Evolutionary conservation across 2,888 invertebrate genomes (phyloP).

Genomic region (Lasioglossum zephyrum): DNA sequence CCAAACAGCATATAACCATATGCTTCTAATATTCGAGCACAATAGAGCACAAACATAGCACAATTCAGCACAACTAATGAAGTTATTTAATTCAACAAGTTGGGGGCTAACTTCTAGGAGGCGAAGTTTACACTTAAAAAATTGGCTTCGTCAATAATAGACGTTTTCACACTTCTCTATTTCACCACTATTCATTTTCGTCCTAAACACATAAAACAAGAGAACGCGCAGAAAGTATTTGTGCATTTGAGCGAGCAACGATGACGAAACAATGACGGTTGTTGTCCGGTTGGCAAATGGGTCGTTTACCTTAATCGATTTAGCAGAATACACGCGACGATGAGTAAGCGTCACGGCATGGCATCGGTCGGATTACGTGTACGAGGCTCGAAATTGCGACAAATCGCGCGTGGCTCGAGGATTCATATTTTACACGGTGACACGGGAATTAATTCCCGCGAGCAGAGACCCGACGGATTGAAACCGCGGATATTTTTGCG

Average conservation of each 20-base stretch:
- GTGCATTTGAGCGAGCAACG: background rate
- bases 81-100: too few relatives aligned
- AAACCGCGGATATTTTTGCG: background rate
- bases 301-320: slow-evolving; percentile 12
- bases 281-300: background rate
- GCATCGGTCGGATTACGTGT: background rate
- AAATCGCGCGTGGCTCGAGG: background rate
- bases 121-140: too few relatives aligned
- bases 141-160: too few relatives aligned
- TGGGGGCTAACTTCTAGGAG: too few relatives aligned
- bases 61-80: too few relatives aligned
- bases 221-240: background rate
- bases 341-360: background rate
- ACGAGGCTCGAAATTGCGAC: background rate
- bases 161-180: background rate
- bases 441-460: slow-evolving; percentile 34
- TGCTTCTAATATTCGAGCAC: too few relatives aligned
- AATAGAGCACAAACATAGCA: too few relatives aligned
- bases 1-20: too few relatives aligned
- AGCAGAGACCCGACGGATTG: slow-evolving; percentile 9
- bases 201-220: too few relatives aligned
- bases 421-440: slow-evolving; percentile 52
- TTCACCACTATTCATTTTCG: background rate
- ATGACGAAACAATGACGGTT: background rate
- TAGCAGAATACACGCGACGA: background rate